Percentiles rank a stretch among this genome's conserved stretches.
Conservation (phyloP, 2,797 vertebrate species). For the Enteromius radiatus region DNA sequence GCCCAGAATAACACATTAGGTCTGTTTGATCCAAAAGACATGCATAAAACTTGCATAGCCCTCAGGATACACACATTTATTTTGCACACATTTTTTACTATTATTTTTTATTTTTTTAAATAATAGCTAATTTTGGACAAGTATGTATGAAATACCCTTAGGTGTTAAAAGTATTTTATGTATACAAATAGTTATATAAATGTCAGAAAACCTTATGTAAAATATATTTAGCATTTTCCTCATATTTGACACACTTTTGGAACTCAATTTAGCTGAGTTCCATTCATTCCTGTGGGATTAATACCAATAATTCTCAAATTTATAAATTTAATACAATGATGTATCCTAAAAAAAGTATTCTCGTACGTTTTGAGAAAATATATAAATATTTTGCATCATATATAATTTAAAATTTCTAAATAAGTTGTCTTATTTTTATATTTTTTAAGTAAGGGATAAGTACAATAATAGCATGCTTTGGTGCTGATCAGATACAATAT, state of each 20-base stretch:
- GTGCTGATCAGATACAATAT: background rate
- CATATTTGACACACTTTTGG: too few species aligned
- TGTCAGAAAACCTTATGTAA: too few species aligned
- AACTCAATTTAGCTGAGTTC: background rate
- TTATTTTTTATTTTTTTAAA: too few species aligned
- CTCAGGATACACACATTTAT: background rate
- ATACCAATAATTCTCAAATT: background rate
- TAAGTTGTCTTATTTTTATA: background rate
- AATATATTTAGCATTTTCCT: too few species aligned
- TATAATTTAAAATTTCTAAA: background rate
- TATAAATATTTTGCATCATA: background rate
- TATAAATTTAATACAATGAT: background rate
- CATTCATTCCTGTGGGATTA: background rate
- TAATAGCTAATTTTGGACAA: too few species aligned
- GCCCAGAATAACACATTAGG: background rate
- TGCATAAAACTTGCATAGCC: background rate
- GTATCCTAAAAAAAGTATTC: background rate
- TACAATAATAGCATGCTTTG: background rate
- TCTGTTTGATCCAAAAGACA: background rate
- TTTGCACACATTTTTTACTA: too few species aligned
- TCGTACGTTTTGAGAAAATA: background rate
- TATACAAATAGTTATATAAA: too few species aligned
- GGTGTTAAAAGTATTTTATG: too few species aligned
- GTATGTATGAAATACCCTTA: too few species aligned
- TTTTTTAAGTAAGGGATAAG: background rate